Conservation (phyloP, 2,888 invertebrate genomes). For the Drosophila pseudotakahashii region DNA sequence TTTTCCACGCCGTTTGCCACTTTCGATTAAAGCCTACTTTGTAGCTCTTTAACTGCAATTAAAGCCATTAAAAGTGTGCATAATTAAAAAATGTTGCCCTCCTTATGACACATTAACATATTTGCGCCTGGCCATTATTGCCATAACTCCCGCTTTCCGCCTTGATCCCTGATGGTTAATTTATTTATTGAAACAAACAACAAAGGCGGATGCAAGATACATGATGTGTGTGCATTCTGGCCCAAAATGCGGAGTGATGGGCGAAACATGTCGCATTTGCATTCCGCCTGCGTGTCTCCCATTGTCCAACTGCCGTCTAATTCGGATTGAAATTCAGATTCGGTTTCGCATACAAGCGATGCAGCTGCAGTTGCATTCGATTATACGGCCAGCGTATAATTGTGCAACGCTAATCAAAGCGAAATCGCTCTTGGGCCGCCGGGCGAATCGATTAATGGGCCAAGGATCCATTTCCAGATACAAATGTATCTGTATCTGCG, state of each 20-base stretch:
- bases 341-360: conserved; percentile 14
- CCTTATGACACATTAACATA: conserved; percentile 48
- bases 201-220: conserved; percentile 15
- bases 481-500: conserved; percentile 21
- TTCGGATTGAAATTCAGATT: conserved; percentile 15
- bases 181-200: conserved; percentile 40
- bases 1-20: conserved; percentile 3
- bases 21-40: conserved; percentile 45
- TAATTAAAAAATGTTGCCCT: conserved; percentile 60
- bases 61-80: conserved; percentile 53
- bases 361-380: conserved; percentile 36
- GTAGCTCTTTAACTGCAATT: conserved; percentile 51
- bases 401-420: conserved; percentile 55
- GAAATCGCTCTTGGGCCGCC: conserved; percentile 36
- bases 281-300: conserved; percentile 27
- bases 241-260: conserved; percentile 7
- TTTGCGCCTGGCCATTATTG: conserved; percentile 32
- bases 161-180: conserved; percentile 22
- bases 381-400: conserved; percentile 42
- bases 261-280: conserved; percentile 35
- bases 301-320: conserved; percentile 36
- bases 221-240: not conserved
- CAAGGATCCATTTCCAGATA: conserved; percentile 15
- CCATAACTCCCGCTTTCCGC: conserved; percentile 32
- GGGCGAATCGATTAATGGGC: conserved; percentile 43